phyloP scores from a whole-genome alignment of 2,888 invertebrate species.

The Theretra japonica region DNA sequence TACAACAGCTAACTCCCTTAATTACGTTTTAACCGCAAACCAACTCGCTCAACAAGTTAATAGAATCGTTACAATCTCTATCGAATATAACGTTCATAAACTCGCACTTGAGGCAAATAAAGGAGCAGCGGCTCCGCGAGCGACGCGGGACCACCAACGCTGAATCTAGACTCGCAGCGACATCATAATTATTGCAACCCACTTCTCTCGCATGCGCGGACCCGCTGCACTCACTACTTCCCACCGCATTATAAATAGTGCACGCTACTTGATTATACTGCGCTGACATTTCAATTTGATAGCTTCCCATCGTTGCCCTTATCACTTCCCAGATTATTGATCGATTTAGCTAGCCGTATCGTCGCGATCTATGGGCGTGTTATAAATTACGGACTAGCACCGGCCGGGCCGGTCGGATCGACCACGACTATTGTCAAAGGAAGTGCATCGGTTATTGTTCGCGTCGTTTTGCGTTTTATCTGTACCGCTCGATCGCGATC shows the following conservation, averaged over 20 bases:
- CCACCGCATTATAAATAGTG: constrained; percentile 57
- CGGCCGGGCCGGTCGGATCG: constrained; percentile 52
- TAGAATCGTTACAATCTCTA: constrained; percentile 29
- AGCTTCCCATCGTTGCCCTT: constrained; percentile 60
- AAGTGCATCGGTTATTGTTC: constrained; percentile 83
- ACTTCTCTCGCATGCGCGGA: constrained; percentile 24
- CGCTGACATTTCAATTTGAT: constrained; percentile 76
- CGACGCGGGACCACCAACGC: constrained; percentile 54
- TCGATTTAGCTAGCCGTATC: constrained; percentile 74
- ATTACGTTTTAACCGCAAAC: constrained; percentile 12
- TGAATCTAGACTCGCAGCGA: constrained; percentile 51
- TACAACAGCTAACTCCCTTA: constrained; percentile 17
- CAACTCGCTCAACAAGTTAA: constrained; percentile 28
- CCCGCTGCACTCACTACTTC: constrained; percentile 22
- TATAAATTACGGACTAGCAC: constrained; percentile 66
- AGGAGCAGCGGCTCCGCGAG: constrained; percentile 45
- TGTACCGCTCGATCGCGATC: constrained; percentile 62
- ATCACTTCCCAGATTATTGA: constrained; percentile 77
- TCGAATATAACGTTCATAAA: constrained; percentile 29
- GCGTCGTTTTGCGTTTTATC: constrained; percentile 73
- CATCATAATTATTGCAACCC: constrained; percentile 52
- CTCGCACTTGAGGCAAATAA: constrained; percentile 37
- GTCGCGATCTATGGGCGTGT: constrained; percentile 66
- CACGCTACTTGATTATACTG: constrained; percentile 63
- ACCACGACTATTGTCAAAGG: constrained; percentile 75